Conservation (phyloP, 2,113 vertebrate genomes). For the Anguilla japonica region DNA sequence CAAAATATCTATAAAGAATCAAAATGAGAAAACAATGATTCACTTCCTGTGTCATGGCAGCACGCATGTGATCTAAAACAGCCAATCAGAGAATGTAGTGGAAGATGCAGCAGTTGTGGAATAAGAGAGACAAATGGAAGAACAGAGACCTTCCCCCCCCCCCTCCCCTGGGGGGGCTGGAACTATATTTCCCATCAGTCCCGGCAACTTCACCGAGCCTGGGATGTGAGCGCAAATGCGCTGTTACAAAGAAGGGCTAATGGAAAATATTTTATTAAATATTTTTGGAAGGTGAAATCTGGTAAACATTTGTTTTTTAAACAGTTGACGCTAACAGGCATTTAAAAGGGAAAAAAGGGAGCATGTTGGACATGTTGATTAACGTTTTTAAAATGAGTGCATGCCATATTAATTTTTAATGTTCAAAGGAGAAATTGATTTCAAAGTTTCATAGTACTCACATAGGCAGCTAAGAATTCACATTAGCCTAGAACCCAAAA, state of each 20-base stretch:
- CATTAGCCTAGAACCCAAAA: too few relatives aligned
- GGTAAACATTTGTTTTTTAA: neutral
- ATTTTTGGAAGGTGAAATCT: neutral
- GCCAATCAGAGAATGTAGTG: neutral
- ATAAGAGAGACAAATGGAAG: neutral
- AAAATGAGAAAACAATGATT: neutral
- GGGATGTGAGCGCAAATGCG: neutral
- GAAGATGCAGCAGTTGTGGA: neutral
- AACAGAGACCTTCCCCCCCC: neutral
- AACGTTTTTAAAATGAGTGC: too few relatives aligned
- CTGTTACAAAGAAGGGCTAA: neutral
- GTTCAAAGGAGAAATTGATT: too few relatives aligned
- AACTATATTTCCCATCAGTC: constrained; percentile 1
- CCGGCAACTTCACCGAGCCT: too few relatives aligned
- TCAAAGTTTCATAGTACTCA: too few relatives aligned
- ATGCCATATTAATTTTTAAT: too few relatives aligned
- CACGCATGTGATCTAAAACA: neutral
- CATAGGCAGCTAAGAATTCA: too few relatives aligned
- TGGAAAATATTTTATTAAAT: neutral
- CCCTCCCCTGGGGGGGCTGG: neutral
- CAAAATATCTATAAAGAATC: neutral
- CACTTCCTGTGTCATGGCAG: neutral
- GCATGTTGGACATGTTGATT: too few relatives aligned
- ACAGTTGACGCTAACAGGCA: neutral
- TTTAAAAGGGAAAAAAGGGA: too few relatives aligned